Evolutionary conservation across 2,888 invertebrate species (phyloP).

Genomic region (Andrena flavipes): DNA sequence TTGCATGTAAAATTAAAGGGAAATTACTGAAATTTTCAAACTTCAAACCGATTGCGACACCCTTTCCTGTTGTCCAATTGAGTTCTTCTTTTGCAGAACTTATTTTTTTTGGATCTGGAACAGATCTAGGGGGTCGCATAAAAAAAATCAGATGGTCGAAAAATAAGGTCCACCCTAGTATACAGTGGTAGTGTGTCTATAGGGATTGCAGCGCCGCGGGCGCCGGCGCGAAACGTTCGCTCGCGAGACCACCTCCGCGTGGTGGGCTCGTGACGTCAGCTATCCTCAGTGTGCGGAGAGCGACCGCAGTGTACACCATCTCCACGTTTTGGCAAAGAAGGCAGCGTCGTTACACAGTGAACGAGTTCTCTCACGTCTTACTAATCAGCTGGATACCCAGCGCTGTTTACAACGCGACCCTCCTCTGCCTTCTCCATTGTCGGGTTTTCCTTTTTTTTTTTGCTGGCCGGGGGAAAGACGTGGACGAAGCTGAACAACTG

Average conservation of each 20-base stretch:
- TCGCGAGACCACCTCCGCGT: slow-evolving; percentile 83
- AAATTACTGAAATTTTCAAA: too few species aligned
- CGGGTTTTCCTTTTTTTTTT: neutral
- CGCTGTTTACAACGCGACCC: slow-evolving; percentile 25
- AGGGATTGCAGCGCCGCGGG: slow-evolving; percentile 76
- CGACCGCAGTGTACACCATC: slow-evolving; percentile 83
- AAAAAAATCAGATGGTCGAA: too few species aligned
- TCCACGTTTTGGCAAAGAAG: slow-evolving; percentile 77
- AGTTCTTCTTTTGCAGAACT: too few species aligned
- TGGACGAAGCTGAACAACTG: slow-evolving; percentile 5
- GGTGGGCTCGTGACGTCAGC: slow-evolving; percentile 84
- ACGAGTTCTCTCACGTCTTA: slow-evolving; percentile 59
- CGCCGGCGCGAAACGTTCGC: slow-evolving; percentile 81
- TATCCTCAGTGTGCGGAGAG: slow-evolving; percentile 84
- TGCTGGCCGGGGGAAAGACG: neutral
- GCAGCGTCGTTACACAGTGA: slow-evolving; percentile 65
- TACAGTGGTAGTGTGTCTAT: slow-evolving; percentile 67
- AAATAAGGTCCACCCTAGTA: too few species aligned
- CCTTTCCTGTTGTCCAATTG: too few species aligned
- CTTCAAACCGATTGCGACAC: too few species aligned
- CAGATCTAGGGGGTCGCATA: too few species aligned
- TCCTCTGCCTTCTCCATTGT: slow-evolving; percentile 14
- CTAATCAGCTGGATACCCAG: slow-evolving; percentile 55
- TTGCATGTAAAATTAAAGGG: slow-evolving; percentile 10
- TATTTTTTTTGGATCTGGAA: too few species aligned